These are phyloP conservation scores for Cremastinae sp. DNA, from an alignment of 2,888 invertebrate species.

Conservation along the genomic window DNA sequence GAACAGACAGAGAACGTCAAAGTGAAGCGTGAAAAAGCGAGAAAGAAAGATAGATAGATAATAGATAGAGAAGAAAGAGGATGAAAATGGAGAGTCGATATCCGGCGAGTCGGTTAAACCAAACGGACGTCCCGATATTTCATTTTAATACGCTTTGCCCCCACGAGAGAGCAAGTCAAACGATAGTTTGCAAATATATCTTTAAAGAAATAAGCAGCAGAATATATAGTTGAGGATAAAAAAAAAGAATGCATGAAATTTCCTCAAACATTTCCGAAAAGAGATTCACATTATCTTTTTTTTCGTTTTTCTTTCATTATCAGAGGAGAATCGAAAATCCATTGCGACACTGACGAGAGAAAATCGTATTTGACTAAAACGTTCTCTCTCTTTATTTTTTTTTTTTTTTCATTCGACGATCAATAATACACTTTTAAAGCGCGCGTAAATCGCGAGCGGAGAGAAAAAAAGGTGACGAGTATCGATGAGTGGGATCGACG, in stretches of 20 bases:
- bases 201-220: slow-evolving; percentile 5
- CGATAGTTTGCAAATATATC: slow-evolving; percentile 36
- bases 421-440: too few relatives aligned
- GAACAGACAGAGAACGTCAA: slow-evolving; percentile 5
- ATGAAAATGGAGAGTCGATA: slow-evolving; percentile 53
- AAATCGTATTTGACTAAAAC: not conserved
- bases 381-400: too few relatives aligned
- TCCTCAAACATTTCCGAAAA: too few relatives aligned
- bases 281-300: too few relatives aligned
- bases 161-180: slow-evolving; percentile 17
- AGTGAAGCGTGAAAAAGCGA: slow-evolving; percentile 14
- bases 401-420: too few relatives aligned
- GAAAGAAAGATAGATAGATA: slow-evolving; percentile 18
- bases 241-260: too few relatives aligned
- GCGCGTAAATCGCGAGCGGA: too few relatives aligned
- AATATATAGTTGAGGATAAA: slow-evolving; percentile 25
- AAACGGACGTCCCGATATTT: slow-evolving; percentile 56
- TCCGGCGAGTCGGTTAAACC: slow-evolving; percentile 54
- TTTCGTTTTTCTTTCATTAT: too few relatives aligned
- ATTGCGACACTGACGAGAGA: slow-evolving; percentile 30
- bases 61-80: slow-evolving; percentile 13
- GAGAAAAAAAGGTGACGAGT: too few relatives aligned
- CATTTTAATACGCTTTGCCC: slow-evolving; percentile 51
- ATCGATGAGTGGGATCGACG: too few relatives aligned
- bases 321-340: slow-evolving; percentile 21